Percentiles rank a stretch among this genome's conserved stretches.
These are phyloP conservation scores for Pygmarrhopalites habei DNA, from an alignment of 1,140 invertebrate species.

Conservation along the genomic window DNA sequence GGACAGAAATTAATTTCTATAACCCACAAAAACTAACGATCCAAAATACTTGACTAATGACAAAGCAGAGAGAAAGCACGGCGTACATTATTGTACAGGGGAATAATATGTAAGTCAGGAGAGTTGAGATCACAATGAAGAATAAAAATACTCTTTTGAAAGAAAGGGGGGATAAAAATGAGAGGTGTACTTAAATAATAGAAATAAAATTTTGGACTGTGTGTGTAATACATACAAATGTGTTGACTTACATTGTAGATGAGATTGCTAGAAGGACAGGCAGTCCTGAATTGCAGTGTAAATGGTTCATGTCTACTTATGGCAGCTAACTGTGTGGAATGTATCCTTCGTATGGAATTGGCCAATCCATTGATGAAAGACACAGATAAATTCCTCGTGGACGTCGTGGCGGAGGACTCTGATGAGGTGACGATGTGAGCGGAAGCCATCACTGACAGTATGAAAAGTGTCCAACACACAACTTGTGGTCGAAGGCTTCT, in stretches of 20 bases:
- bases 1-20: no score
- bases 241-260: constrained; percentile 32
- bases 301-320: constrained; percentile 22
- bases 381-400: neutral
- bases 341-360: constrained; percentile 19
- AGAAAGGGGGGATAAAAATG: no score
- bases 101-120: no score
- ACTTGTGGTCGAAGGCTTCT: neutral
- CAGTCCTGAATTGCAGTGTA: constrained; percentile 32
- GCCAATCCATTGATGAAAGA: constrained; percentile 34
- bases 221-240: no score
- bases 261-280: constrained; percentile 35
- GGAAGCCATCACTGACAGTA: neutral
- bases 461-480: neutral
- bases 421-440: neutral
- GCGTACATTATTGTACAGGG: no score
- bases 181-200: no score
- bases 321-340: constrained; percentile 11
- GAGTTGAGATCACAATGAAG: no score
- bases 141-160: no score
- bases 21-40: no score
- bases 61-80: no score
- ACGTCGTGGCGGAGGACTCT: neutral
- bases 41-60: no score
- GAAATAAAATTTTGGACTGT: no score